Evolutionary conservation across 1,140 invertebrate species (phyloP), one percentile per base, ranked within the genome.

Genomic region (Dinothrombium tinctorium): DNA sequence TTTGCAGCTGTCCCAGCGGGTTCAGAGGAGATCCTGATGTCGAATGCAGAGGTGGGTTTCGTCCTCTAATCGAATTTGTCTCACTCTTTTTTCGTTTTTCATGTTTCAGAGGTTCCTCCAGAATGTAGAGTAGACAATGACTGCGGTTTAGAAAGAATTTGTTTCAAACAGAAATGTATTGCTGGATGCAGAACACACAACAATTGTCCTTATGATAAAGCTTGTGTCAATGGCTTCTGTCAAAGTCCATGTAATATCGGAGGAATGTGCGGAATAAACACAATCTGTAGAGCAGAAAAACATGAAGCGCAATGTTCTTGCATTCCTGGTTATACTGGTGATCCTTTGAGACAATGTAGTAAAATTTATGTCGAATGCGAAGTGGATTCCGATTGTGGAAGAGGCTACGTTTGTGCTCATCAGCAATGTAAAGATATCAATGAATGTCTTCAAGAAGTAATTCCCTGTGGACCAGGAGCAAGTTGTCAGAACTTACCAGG

Each of bases 221-320:
- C 80, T 9, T 89, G 83, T 53, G 69, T 77, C 17, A 73, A 80
- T 52, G 61, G 72, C 42, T 65, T 59, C 40, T 87, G 82, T 50
- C 60, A 67, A 32, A 69, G 77, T 56, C 78, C 81, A n/a, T 87
- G 82, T 52, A 52, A 56, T 15, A 62, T 51, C 20, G 51, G 53
- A 24, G 76, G 66, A 69, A 37, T 75, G 28, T 87, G 82, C 52
- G 79, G 78, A 5, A 59, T 65, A 20, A 82, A 83, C 52, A 76
- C 81, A 2, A 68, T 72, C 42, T 89, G 83, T 54, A 64, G 73
- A 38, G 74, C 78, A 0, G 72, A 73, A 56, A 61, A 73, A 25
- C 83, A 89, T 51, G 61, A 79, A 51, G 75, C 79, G 5, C 62
- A 79, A 17, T 90, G 83, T 52, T 68, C 73, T 1, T 90, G 83